These are phyloP conservation scores for Malachius bipustulatus DNA, from an alignment of 2,888 invertebrate species.

Conservation along the genomic window DNA sequence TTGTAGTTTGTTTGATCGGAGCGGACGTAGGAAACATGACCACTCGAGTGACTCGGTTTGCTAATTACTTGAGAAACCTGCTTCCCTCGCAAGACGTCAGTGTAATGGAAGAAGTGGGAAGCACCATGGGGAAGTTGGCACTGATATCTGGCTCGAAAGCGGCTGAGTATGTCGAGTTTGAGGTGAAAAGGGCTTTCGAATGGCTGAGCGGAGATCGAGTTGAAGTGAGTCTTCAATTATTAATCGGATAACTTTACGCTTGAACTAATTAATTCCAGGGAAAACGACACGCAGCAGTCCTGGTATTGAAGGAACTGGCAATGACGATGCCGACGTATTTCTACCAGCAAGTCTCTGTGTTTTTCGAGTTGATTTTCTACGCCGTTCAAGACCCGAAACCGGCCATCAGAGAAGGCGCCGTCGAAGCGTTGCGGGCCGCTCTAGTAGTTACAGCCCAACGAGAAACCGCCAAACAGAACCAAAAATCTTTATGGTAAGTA, in stretches of 20 bases:
- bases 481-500: constrained; percentile 71
- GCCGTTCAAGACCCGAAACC: constrained; percentile 87
- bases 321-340: constrained; percentile 95
- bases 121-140: constrained; percentile 87
- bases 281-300: constrained; percentile 81
- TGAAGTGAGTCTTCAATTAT: constrained; percentile 43
- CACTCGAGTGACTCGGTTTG: constrained; percentile 81
- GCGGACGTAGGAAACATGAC: constrained; percentile 88
- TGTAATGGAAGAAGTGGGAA: constrained; percentile 92
- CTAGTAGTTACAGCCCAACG: constrained; percentile 90
- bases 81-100: constrained; percentile 83
- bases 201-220: constrained; percentile 86
- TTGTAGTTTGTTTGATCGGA: constrained; percentile 81
- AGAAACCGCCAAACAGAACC: constrained; percentile 86
- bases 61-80: constrained; percentile 81
- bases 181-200: constrained; percentile 90
- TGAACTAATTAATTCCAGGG: constrained; percentile 38
- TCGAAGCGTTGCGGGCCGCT: constrained; percentile 88
- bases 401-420: constrained; percentile 83
- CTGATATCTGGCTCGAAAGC: constrained; percentile 86
- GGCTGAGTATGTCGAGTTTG: constrained; percentile 96
- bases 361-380: constrained; percentile 87
- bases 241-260: background rate
- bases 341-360: constrained; percentile 85
- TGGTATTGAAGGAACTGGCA: constrained; percentile 86